A percentile compares a stretch with the other conserved stretches of the same genome.
phyloP scores from a whole-genome alignment of 2,113 vertebrate species.

The Pelecanoides urinatrix region DNA sequence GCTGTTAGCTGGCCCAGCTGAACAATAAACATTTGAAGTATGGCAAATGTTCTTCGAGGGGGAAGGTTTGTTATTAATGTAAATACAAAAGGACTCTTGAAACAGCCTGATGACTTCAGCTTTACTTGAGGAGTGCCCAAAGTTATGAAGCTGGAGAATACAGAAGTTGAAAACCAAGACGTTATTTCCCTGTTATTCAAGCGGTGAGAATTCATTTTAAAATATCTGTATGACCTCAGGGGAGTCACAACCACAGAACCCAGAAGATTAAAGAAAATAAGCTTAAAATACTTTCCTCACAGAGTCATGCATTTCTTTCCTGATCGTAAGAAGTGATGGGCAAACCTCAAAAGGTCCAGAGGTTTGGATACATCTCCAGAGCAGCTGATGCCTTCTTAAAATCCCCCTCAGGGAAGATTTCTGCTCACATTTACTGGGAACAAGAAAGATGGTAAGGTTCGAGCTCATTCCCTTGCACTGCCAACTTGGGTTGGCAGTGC shows the following conservation, averaged over 20 bases:
- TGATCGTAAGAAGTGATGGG: background rate
- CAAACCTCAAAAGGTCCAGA: constrained; percentile 31
- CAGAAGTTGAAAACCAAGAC: background rate
- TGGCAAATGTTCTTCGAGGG: constrained; percentile 33
- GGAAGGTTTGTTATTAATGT: constrained; percentile 48
- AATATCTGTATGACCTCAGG: constrained; percentile 47
- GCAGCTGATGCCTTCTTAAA: background rate
- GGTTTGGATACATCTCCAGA: background rate
- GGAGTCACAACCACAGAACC: constrained; percentile 31
- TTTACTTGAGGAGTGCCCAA: background rate
- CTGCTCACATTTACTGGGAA: background rate
- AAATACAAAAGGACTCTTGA: constrained; percentile 25
- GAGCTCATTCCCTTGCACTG: background rate
- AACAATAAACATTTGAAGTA: constrained; percentile 54
- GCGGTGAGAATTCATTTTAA: constrained; percentile 37
- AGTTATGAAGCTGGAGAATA: constrained; percentile 20
- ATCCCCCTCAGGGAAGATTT: background rate
- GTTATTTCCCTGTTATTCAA: constrained; percentile 32
- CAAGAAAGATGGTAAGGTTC: background rate
- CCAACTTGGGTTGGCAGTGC: too few relatives aligned
- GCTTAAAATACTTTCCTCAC: constrained; percentile 56
- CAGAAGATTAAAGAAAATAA: constrained; percentile 63
- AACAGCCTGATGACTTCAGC: background rate
- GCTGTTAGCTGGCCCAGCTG: constrained; percentile 15
- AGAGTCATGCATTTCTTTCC: constrained; percentile 44